Percentiles rank a stretch among this genome's conserved stretches.
Conservation (phyloP, 2,797 vertebrate species). For the Aplochiton taeniatus region DNA sequence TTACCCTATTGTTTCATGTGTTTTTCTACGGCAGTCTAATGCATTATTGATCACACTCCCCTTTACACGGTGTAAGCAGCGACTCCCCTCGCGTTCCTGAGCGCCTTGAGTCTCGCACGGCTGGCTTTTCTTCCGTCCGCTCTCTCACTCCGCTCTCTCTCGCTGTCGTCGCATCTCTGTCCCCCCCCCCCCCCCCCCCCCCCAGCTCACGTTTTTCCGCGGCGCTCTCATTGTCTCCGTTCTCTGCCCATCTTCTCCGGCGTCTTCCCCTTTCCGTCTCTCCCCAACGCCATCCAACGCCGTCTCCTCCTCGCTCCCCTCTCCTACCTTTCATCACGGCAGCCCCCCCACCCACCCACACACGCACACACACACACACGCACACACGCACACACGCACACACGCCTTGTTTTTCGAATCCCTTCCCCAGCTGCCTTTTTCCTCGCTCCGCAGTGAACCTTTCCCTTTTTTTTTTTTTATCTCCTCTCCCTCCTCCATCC, state of each 20-base stretch:
- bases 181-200: neutral
- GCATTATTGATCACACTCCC: slow-evolving; percentile 76
- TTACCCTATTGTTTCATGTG: slow-evolving; percentile 60
- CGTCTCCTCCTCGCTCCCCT: neutral
- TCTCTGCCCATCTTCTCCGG: neutral
- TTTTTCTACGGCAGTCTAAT: slow-evolving; percentile 68
- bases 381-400: neutral
- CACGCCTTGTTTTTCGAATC: neutral
- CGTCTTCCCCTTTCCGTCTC: too few species aligned
- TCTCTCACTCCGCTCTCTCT: slow-evolving; percentile 13
- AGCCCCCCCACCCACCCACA: neutral
- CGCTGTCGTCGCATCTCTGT: slow-evolving; percentile 7
- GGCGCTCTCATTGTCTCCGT: neutral
- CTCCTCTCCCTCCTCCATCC: neutral
- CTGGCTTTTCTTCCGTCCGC: too few species aligned
- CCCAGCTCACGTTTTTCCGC: neutral
- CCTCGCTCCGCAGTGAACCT: neutral
- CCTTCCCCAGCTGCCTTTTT: neutral
- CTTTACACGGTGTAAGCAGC: slow-evolving; percentile 67
- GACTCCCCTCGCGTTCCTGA: slow-evolving; percentile 52
- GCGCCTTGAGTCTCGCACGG: slow-evolving; percentile 31
- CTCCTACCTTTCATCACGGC: neutral
- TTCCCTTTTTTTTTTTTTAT: neutral
- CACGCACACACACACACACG: neutral
- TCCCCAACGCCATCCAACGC: neutral